phyloP scores from a whole-genome alignment of 2,888 invertebrate species.

The Lycia hirtaria region DNA sequence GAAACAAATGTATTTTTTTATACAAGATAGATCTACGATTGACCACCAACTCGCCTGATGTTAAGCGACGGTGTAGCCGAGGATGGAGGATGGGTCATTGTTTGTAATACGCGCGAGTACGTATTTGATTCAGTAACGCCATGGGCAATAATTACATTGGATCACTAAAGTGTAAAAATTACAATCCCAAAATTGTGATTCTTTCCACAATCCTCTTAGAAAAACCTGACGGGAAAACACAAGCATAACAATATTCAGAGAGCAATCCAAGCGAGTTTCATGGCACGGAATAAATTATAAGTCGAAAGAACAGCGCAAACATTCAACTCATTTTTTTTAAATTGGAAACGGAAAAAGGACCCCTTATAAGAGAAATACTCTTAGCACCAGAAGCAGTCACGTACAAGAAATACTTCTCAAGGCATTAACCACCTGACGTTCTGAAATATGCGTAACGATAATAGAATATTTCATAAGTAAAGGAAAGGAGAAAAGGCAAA shows the following conservation, averaged over 20 bases:
- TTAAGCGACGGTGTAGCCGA: too few species aligned
- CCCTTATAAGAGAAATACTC: conserved; percentile 10
- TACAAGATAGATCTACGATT: too few species aligned
- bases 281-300: conserved; percentile 44
- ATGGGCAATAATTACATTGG: too few species aligned
- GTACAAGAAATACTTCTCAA: neutral
- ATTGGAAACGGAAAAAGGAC: conserved; percentile 13
- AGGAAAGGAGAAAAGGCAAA: conserved; percentile 9
- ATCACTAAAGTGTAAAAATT: too few species aligned
- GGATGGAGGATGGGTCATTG: too few species aligned
- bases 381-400: conserved; percentile 2
- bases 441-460: conserved; percentile 7
- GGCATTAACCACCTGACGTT: conserved; percentile 4
- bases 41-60: too few species aligned
- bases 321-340: conserved; percentile 22
- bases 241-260: conserved; percentile 16
- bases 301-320: conserved; percentile 15
- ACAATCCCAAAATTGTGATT: neutral
- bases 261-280: conserved; percentile 24
- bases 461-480: conserved; percentile 1
- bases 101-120: too few species aligned
- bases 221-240: conserved; percentile 5
- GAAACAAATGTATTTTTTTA: too few species aligned
- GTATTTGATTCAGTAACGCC: too few species aligned
- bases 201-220: neutral